Percentiles rank a stretch among this genome's conserved stretches.
These are phyloP conservation scores for Muntiacus muntjak DNA, from an alignment of 2,113 vertebrate genomes.

Conservation along the genomic window DNA sequence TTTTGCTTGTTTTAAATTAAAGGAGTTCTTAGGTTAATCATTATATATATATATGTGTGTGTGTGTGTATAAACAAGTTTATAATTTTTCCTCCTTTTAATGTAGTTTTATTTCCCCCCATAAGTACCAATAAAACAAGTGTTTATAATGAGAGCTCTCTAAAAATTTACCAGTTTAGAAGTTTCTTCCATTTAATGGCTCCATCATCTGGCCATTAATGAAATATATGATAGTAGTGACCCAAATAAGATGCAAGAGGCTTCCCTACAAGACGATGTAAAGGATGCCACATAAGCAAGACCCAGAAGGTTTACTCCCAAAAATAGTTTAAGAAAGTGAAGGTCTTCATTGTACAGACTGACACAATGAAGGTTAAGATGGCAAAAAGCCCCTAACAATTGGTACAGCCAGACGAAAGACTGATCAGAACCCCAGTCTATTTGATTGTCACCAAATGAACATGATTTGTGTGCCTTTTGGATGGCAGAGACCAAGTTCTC, in stretches of 20 bases:
- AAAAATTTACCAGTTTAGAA: background rate
- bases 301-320: background rate
- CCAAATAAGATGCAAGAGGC: background rate
- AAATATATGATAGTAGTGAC: background rate
- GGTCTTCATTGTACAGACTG: background rate
- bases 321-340: background rate
- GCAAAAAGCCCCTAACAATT: background rate
- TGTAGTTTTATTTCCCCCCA: background rate
- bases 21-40: background rate
- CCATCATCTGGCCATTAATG: background rate
- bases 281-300: background rate
- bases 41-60: background rate
- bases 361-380: background rate
- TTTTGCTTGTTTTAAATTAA: background rate
- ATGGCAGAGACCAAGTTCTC: background rate
- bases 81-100: background rate
- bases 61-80: background rate
- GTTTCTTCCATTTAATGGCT: background rate
- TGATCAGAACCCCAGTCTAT: background rate
- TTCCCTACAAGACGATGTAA: background rate
- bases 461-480: background rate
- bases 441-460: background rate
- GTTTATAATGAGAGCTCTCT: background rate
- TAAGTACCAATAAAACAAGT: background rate
- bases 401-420: background rate